Evolutionary conservation across 2,113 vertebrate species (phyloP).

Genomic region (Chitala chitala): DNA sequence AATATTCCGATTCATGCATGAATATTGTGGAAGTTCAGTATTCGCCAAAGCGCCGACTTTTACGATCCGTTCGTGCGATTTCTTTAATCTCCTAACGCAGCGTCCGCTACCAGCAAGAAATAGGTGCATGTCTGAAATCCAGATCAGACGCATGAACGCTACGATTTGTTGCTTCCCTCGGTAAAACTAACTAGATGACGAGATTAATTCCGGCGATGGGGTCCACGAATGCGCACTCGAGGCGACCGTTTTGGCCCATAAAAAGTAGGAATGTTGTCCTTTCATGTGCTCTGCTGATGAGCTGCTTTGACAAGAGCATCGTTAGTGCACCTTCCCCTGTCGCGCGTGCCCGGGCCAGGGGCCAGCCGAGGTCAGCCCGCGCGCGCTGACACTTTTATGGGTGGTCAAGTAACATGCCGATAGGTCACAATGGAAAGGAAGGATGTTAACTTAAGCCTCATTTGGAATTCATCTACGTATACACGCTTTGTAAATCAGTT

Average conservation of each 20-base stretch:
- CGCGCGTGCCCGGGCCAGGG: conserved; percentile 57
- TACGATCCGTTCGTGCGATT: background rate
- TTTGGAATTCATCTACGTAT: conserved; percentile 64
- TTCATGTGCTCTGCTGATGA: conserved; percentile 70
- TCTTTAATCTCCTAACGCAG: no score
- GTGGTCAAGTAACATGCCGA: conserved; percentile 59
- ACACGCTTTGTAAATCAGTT: conserved; percentile 59
- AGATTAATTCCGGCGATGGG: conserved; percentile 66
- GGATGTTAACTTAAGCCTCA: conserved; percentile 53
- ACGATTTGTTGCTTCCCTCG: conserved; percentile 53
- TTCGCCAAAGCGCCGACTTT: background rate
- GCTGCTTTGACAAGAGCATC: conserved; percentile 73
- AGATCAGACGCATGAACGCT: conserved; percentile 44
- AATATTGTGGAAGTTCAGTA: no score
- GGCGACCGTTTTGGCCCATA: conserved; percentile 56
- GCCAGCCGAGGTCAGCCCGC: conserved; percentile 53
- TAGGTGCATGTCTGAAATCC: background rate
- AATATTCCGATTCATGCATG: no score
- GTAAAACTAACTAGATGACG: conserved; percentile 61
- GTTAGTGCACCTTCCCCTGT: conserved; percentile 65
- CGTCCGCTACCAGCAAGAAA: background rate
- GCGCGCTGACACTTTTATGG: conserved; percentile 60
- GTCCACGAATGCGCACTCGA: conserved; percentile 55
- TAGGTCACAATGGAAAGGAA: conserved; percentile 61
- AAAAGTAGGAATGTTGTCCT: conserved; percentile 62